Percentiles rank a stretch among this genome's conserved stretches.
Conservation (phyloP, 2,113 vertebrate species). For the Hemichromis elongatus region DNA sequence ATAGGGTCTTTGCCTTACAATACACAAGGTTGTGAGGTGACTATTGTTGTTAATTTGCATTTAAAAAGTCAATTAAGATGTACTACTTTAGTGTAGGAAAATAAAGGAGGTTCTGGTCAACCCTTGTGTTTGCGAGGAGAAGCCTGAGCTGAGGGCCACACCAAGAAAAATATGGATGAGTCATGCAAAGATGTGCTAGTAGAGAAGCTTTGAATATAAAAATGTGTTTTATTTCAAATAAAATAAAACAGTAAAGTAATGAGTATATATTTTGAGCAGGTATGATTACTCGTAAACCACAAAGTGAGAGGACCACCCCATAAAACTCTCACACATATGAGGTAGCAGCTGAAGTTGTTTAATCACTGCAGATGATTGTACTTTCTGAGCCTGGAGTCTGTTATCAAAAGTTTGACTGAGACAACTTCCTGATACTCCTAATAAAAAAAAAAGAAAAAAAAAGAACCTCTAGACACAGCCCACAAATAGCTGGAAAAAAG, state of each 20-base stretch:
- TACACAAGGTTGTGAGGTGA: not conserved
- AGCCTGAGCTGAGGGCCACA: not conserved
- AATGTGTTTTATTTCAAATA: not conserved
- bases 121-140: not conserved
- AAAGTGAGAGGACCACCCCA: not conserved
- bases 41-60: not conserved
- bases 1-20: not conserved
- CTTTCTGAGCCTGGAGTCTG: not conserved
- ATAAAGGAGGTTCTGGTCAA: not conserved
- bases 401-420: not conserved
- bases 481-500: conserved; percentile 7
- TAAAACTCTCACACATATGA: too few species aligned
- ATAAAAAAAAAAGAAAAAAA: not conserved
- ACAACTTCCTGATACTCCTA: not conserved
- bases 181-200: not conserved
- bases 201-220: not conserved
- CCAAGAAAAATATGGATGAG: not conserved
- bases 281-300: not conserved
- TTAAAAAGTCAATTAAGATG: not conserved
- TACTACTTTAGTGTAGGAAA: not conserved
- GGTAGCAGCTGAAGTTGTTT: too few species aligned
- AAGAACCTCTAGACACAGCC: not conserved
- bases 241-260: not conserved
- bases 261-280: not conserved
- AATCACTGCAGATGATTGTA: not conserved